Evolutionary conservation across 2,113 vertebrate species (phyloP).

Genomic region (Heloderma charlesbogerti): DNA sequence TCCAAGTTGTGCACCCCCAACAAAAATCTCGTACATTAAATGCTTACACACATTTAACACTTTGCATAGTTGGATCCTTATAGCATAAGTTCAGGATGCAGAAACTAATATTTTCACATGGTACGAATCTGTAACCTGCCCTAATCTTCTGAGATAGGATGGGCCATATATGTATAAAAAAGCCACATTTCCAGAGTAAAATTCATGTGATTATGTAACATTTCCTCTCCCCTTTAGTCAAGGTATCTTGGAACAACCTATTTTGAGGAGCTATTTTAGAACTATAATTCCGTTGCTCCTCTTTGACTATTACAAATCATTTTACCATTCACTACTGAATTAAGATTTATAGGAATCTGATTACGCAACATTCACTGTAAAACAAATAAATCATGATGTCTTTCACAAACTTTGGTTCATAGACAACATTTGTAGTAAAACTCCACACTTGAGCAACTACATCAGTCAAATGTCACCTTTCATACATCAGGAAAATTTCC

Average conservation of each 20-base stretch:
- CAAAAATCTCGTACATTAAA: neutral
- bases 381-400: neutral
- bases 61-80: neutral
- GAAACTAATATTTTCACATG: neutral
- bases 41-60: neutral
- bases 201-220: neutral
- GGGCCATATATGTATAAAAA: no score
- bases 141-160: no score
- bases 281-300: conserved; percentile 29
- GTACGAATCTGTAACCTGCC: neutral
- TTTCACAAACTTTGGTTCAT: conserved; percentile 46
- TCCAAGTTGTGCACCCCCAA: neutral
- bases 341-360: conserved; percentile 68
- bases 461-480: conserved; percentile 37
- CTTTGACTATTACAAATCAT: conserved; percentile 42
- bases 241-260: neutral
- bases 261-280: neutral
- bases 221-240: neutral
- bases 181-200: neutral
- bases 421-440: conserved; percentile 24
- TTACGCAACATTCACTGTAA: conserved; percentile 44
- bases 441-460: conserved; percentile 33
- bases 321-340: conserved; percentile 61
- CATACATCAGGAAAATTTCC: conserved; percentile 44
- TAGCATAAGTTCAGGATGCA: neutral